These are phyloP conservation scores for Plodia interpunctella DNA, from an alignment of 1,140 invertebrate species.

Conservation along the genomic window DNA sequence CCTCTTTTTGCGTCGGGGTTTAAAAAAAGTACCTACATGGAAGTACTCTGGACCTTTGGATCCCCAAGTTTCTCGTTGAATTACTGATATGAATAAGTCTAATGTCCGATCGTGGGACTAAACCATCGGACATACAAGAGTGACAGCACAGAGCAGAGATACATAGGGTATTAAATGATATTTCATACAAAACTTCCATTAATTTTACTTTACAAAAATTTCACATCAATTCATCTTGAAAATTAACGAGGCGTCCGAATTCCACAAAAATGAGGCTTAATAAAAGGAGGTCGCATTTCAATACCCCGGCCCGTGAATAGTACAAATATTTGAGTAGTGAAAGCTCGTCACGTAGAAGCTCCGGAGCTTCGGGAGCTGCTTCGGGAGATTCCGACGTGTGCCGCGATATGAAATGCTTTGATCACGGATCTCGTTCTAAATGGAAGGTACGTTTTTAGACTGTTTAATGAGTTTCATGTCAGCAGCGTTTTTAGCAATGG, in stretches of 20 bases:
- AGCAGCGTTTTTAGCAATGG: too few relatives aligned
- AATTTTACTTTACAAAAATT: neutral
- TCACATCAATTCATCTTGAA: neutral
- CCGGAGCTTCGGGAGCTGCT: constrained; percentile 52
- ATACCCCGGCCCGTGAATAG: constrained; percentile 63
- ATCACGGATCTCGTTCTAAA: constrained; percentile 16
- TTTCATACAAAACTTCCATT: too few relatives aligned
- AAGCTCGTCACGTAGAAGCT: constrained; percentile 57
- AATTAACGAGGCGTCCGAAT: constrained; percentile 7
- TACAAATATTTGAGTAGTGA: constrained; percentile 61
- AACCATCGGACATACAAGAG: too few relatives aligned
- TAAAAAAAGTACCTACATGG: too few relatives aligned
- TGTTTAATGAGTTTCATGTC: neutral
- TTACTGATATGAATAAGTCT: too few relatives aligned
- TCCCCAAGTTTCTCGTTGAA: too few relatives aligned
- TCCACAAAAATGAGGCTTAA: constrained; percentile 33
- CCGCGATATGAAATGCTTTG: constrained; percentile 56
- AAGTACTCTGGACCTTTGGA: too few relatives aligned
- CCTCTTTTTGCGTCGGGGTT: too few relatives aligned
- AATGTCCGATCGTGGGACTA: too few relatives aligned
- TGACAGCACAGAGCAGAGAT: too few relatives aligned
- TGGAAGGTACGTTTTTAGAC: neutral
- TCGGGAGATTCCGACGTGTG: constrained; percentile 58
- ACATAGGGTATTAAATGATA: too few relatives aligned
- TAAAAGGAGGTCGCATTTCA: constrained; percentile 54